These are phyloP conservation scores for Eurosta solidaginis DNA, from an alignment of 1,140 invertebrate genomes.

Conservation along the genomic window DNA sequence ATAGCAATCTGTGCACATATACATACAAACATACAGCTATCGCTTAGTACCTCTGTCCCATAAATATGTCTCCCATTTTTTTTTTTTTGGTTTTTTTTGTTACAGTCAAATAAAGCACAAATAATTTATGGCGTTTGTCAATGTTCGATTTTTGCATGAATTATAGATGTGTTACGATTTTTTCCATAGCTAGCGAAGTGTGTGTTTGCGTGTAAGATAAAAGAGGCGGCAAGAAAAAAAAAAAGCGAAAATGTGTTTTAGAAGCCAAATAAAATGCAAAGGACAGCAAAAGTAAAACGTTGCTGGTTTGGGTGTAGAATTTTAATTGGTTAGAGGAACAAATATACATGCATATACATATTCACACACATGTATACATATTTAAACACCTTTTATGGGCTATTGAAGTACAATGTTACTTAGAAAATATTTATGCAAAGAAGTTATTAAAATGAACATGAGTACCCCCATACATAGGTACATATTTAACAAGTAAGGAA, in stretches of 20 bases:
- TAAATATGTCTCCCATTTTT: neutral
- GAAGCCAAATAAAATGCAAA: neutral
- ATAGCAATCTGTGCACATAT: neutral
- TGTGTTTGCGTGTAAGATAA: neutral
- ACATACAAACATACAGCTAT: too few species aligned
- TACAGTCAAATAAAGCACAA: neutral
- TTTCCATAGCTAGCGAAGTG: too few species aligned
- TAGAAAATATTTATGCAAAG: neutral
- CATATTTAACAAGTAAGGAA: too few species aligned
- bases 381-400: neutral
- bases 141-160: conserved; percentile 21
- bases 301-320: neutral
- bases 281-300: neutral
- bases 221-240: neutral
- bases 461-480: too few species aligned
- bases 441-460: too few species aligned
- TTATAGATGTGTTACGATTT: neutral
- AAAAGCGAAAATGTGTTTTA: neutral
- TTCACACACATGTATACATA: neutral
- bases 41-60: neutral
- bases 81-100: neutral
- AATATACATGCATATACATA: neutral
- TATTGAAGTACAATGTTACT: neutral
- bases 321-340: conserved; percentile 18
- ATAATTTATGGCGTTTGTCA: conserved; percentile 16